A percentile compares a stretch with the other conserved stretches of the same genome.
These are phyloP conservation scores for Steromphala cineraria DNA, from an alignment of 2,888 invertebrate genomes.

Conservation along the genomic window DNA sequence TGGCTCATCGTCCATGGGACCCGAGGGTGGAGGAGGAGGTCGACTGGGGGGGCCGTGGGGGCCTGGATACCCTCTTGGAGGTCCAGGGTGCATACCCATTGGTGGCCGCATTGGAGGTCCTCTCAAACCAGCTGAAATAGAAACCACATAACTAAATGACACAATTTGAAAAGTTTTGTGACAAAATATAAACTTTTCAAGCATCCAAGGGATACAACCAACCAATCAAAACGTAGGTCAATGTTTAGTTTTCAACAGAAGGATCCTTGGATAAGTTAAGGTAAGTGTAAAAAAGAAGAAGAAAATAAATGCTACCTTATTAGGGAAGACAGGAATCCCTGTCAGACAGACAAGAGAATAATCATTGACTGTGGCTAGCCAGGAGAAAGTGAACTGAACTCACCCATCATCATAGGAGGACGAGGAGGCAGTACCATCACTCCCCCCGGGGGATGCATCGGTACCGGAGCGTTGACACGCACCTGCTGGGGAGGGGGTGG, in stretches of 20 bases:
- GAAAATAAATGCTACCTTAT: too few species aligned
- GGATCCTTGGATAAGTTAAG: too few species aligned
- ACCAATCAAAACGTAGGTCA: too few species aligned
- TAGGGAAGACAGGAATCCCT: too few species aligned
- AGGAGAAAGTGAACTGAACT: background rate
- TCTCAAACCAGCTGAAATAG: constrained; percentile 23
- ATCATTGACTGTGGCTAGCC: too few species aligned
- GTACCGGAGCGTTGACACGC: constrained; percentile 56
- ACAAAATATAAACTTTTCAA: too few species aligned
- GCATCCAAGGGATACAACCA: too few species aligned
- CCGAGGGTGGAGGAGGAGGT: constrained; percentile 36
- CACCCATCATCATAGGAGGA: constrained; percentile 54
- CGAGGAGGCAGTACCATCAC: constrained; percentile 66
- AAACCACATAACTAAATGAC: too few species aligned
- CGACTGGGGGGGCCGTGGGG: constrained; percentile 30
- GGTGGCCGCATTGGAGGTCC: constrained; percentile 50
- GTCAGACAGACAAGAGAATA: too few species aligned
- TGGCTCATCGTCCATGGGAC: constrained; percentile 84
- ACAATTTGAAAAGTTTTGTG: too few species aligned
- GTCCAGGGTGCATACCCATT: constrained; percentile 35
- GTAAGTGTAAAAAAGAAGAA: too few species aligned
- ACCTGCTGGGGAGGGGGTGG: constrained; percentile 50
- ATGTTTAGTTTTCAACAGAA: too few species aligned
- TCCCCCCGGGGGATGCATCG: constrained; percentile 44
- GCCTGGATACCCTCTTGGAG: constrained; percentile 22